These are phyloP conservation scores for Peromyscus attwateri DNA, from an alignment of 2,797 vertebrate species.

Conservation along the genomic window DNA sequence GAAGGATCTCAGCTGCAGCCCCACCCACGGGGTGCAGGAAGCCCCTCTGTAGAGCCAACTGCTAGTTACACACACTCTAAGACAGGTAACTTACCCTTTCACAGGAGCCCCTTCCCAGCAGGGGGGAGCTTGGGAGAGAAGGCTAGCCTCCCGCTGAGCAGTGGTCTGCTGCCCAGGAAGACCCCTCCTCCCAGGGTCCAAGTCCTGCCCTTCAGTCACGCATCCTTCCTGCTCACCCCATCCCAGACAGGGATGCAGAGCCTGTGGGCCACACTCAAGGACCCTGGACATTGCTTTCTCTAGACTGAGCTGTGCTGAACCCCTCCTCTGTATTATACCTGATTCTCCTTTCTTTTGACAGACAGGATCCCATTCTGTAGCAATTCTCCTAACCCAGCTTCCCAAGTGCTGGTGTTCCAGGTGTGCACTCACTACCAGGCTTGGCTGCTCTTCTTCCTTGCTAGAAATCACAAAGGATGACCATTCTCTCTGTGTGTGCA, in stretches of 20 bases:
- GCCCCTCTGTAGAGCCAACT: neutral
- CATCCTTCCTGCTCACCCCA: neutral
- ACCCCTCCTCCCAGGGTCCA: too few relatives aligned
- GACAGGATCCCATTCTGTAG: neutral
- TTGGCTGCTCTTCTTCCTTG: neutral
- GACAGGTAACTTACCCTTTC: neutral
- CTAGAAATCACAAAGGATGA: neutral
- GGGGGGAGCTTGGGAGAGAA: neutral
- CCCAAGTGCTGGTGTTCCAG: neutral
- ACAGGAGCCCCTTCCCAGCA: fast-evolving
- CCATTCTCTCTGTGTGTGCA: neutral
- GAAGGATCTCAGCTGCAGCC: neutral
- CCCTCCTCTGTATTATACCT: too few relatives aligned
- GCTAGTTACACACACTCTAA: neutral
- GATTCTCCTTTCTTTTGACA: neutral
- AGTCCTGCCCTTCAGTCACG: neutral
- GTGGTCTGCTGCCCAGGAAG: neutral
- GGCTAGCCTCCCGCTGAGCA: neutral
- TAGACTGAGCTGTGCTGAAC: too few relatives aligned
- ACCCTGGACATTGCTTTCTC: neutral
- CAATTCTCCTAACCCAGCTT: neutral
- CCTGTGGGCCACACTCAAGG: neutral
- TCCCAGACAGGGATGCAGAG: neutral
- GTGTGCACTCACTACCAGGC: neutral
- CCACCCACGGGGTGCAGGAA: neutral